Base-by-base conservation (phyloP, 1,140 invertebrate genomes). In the Drosophila triauraria region DNA sequence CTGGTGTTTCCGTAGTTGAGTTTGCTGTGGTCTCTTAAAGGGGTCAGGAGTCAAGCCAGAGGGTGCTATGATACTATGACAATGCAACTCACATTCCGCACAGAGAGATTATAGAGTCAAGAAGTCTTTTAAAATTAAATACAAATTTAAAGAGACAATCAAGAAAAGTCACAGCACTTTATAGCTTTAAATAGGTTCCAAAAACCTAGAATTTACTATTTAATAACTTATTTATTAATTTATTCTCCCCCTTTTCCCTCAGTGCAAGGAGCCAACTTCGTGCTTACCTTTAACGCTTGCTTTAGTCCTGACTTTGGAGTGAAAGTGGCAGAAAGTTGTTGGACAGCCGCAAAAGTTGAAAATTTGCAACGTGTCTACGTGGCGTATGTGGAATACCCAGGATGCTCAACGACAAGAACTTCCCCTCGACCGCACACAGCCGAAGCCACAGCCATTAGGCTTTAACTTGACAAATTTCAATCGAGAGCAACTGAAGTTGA, bases 271-370 rank as follows among this genome's bases (percentile, higher is more conserved):
- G 3, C 23, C 13, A 72, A 72, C 38, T 74, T 72, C 50, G 10
- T 17, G 30, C 68, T 72, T 60, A 44, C 38, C 70, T 72, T 74
- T 50, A 72, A 74, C 70, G 70, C 70, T 72, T 38, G 70, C 70
- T 51, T 74, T 72, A n/a, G 46, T 44, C 53, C 50, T 72, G 68
- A 13, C 54, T 53, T 51, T 27, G 30, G 2, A 50, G 69, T 27
- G 54, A 60, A 72, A 51, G 43, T 72, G 62, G 38, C 63, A 42
- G 47, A 42, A 69, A 69, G 46, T 71, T 42, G 38, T 47, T 38
- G 68, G 48, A 4, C 63, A 54, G 67, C 67, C 67, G 48, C 67
- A 74, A 42, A 42, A 74, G 70, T 72, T 51, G 67, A 72, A 72
- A 72, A 71, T 60, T 48, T 67, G 12, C 44, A 23, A 23, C 13